Evolutionary conservation across 2,797 vertebrate species (phyloP), one percentile per base, ranked within the genome.

Genomic region (Danionella dracula): DNA sequence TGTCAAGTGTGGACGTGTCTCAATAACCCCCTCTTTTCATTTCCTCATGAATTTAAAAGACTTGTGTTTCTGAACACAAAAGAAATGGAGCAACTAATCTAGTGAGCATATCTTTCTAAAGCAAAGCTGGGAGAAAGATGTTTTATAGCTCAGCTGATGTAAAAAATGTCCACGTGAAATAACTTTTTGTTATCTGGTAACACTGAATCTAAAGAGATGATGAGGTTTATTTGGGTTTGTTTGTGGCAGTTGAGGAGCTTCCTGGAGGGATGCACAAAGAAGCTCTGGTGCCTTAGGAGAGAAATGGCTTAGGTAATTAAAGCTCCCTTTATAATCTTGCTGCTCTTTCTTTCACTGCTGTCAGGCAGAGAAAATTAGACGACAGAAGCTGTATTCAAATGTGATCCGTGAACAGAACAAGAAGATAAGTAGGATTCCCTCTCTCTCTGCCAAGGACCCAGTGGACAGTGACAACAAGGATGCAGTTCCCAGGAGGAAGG

Each of bases 341-440:
- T 64, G 77, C 66, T 76, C 67, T 84, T 65, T 79, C 71, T 79
- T 70, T 63, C 74, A 71, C 77, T 73, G 66, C 74, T 68, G 79
- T 67, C 86, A 96, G 91, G 90, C 85, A 76, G 88, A 93, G 85
- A 96, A 93, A 81, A 76, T 94, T 64, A 88, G 82, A 72, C 86
- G 85, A 70, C 92, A 91, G 66, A 95, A 87, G 81, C 90, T 93
- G 82, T 96, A 96, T 74, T 91, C 93, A 81, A 86, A 86, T 75
- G 84, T 88, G 67, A 83, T 96, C 72, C 88, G 88, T 1, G 87
- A 94, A 20, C 83, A 90, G 61, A 98, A 95, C 81, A 91, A 88
- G 90, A 93, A 72, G 74, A 88, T 75, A 3, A 82, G 79, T 1
- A 79, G 80, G 57, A 81, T 73, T 2, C 74, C 78, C 42, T 79